Conservation (phyloP, 2,888 invertebrate genomes). For the Busseola fusca region DNA sequence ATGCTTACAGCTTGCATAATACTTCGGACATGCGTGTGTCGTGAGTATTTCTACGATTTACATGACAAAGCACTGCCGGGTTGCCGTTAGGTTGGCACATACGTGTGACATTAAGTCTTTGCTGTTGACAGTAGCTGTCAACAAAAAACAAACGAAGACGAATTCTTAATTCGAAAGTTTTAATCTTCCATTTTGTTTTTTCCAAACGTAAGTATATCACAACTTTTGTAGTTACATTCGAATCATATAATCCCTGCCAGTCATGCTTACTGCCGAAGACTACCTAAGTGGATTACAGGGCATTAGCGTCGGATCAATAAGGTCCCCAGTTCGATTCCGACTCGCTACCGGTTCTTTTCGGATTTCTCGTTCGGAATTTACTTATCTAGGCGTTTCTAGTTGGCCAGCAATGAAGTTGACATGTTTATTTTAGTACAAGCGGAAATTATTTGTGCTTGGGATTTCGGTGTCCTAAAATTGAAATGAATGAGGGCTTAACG, state of each 20-base stretch:
- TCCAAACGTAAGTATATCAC: conserved; percentile 42
- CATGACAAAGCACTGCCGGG: conserved; percentile 15
- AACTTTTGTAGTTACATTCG: conserved; percentile 54
- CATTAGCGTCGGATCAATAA: conserved; percentile 83
- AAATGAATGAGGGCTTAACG: conserved; percentile 45
- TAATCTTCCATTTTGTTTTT: conserved; percentile 50
- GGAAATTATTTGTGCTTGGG: conserved; percentile 35
- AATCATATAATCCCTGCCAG: conserved; percentile 79
- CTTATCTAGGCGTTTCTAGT: conserved; percentile 48
- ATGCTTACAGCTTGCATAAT: not conserved
- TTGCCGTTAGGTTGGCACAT: conserved; percentile 18
- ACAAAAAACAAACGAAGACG: conserved; percentile 29
- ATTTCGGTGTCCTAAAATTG: conserved; percentile 46
- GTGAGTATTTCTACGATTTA: conserved; percentile 15
- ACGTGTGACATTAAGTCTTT: conserved; percentile 36
- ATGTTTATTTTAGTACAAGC: conserved; percentile 56
- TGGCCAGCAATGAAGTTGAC: conserved; percentile 52
- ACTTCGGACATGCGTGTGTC: not conserved
- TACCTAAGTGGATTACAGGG: conserved; percentile 83
- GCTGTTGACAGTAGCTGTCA: conserved; percentile 38
- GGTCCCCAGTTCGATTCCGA: conserved; percentile 64
- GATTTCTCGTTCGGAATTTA: conserved; percentile 57
- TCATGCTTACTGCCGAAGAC: conserved; percentile 82
- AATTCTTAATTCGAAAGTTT: conserved; percentile 49
- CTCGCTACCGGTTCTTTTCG: conserved; percentile 64